Conservation (phyloP, 2,113 vertebrate genomes). For the Mixornis gularis region DNA sequence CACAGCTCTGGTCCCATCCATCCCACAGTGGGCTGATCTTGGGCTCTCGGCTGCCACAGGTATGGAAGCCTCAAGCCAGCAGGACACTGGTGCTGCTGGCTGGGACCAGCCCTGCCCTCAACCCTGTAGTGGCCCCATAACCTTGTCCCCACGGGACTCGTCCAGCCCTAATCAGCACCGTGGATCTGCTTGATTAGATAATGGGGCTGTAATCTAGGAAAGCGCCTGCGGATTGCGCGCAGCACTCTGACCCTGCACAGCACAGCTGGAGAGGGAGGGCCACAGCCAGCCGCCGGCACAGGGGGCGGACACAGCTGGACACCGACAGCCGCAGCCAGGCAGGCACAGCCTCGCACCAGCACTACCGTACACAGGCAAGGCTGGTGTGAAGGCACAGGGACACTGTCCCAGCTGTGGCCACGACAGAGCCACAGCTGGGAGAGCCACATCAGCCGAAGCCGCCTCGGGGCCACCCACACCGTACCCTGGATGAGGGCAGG, state of each 20-base stretch:
- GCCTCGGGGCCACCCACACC: fast-evolving
- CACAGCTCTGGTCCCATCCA: fast-evolving
- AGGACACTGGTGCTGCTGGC: neutral
- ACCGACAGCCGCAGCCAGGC: fast-evolving
- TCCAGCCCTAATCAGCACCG: neutral
- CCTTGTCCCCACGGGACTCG: constrained; percentile 52
- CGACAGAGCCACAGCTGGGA: neutral
- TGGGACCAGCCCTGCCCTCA: neutral
- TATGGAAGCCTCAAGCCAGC: fast-evolving
- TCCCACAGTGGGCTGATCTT: neutral
- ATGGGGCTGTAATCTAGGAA: constrained; percentile 54
- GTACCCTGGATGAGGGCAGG: neutral
- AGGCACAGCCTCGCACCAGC: neutral
- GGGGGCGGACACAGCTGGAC: neutral
- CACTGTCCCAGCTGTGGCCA: neutral
- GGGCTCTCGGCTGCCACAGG: fast-evolving
- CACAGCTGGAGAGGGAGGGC: constrained; percentile 42
- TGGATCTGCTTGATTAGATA: constrained; percentile 48
- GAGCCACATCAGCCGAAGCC: fast-evolving
- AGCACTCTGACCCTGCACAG: neutral
- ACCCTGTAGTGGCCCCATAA: neutral
- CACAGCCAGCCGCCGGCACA: fast-evolving
- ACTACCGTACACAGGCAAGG: fast-evolving
- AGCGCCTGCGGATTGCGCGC: neutral
- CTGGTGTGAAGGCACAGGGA: fast-evolving